phyloP scores from a whole-genome alignment of 1,140 invertebrate species.

The Hermetia illucens region DNA sequence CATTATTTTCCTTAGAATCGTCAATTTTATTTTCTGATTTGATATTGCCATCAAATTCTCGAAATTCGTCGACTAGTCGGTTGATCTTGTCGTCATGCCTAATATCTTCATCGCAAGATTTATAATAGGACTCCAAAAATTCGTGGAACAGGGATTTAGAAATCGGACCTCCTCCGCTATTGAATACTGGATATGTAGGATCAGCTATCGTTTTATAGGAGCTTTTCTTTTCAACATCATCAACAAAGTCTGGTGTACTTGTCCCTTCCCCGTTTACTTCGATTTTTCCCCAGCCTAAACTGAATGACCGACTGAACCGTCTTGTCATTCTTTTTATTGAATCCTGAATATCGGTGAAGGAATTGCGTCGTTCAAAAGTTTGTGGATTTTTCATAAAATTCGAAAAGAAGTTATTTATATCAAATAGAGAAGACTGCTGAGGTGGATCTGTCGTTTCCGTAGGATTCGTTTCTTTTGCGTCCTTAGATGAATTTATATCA shows the following conservation, averaged over 20 bases:
- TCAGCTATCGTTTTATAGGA: conserved; percentile 48
- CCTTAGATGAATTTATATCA: too few relatives aligned
- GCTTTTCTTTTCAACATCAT: conserved; percentile 26
- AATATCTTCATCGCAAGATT: conserved; percentile 13
- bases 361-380: conserved; percentile 24
- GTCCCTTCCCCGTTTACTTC: conserved; percentile 28
- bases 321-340: conserved; percentile 36
- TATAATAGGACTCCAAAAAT: conserved; percentile 42
- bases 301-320: conserved; percentile 31
- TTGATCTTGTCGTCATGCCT: conserved; percentile 20
- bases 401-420: conserved; percentile 27
- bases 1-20: too few relatives aligned
- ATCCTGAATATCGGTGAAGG: conserved; percentile 38
- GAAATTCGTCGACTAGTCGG: conserved; percentile 22
- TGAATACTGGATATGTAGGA: conserved; percentile 60
- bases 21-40: conserved; percentile 23
- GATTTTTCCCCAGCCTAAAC: conserved; percentile 9
- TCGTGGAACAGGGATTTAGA: conserved; percentile 56
- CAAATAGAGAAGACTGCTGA: too few relatives aligned
- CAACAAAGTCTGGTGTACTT: conserved; percentile 23
- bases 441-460: too few relatives aligned
- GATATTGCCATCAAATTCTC: conserved; percentile 32
- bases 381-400: conserved; percentile 25
- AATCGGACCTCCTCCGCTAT: conserved; percentile 51
- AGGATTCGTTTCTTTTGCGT: too few relatives aligned